These are phyloP conservation scores for Cyclargus thomasi DNA, from an alignment of 1,140 invertebrate species.

Conservation along the genomic window DNA sequence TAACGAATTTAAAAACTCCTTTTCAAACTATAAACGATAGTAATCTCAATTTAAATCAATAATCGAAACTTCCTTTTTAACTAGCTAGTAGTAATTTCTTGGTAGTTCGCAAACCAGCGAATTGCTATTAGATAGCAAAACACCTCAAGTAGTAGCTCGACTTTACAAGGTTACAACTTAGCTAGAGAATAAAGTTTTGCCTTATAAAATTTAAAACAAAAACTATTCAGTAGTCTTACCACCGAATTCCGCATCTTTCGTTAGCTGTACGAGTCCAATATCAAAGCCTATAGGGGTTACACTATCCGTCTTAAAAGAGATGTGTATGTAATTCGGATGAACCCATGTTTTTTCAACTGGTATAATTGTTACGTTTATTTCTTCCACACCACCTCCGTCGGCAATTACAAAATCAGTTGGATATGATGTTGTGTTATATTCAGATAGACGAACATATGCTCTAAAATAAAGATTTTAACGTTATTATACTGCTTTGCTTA, in stretches of 20 bases:
- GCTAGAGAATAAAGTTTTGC: too few species aligned
- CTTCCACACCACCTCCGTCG: constrained; percentile 18
- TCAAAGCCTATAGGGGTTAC: background rate
- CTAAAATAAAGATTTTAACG: constrained; percentile 19
- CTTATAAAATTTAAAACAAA: too few species aligned
- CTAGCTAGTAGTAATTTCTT: too few species aligned
- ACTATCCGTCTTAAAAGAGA: background rate
- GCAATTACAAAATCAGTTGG: constrained; percentile 22
- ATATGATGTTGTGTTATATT: constrained; percentile 33
- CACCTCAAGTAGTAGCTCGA: too few species aligned
- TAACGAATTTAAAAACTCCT: too few species aligned
- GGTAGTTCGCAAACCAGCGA: too few species aligned
- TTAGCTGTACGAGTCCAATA: constrained; percentile 19
- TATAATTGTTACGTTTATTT: constrained; percentile 18
- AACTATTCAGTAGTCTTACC: background rate
- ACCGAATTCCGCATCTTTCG: constrained; percentile 5
- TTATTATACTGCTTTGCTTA: too few species aligned
- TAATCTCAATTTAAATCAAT: too few species aligned
- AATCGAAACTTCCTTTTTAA: too few species aligned
- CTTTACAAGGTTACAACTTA: too few species aligned
- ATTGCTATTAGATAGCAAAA: too few species aligned
- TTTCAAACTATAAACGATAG: too few species aligned
- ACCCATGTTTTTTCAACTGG: constrained; percentile 13
- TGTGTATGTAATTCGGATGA: constrained; percentile 17
- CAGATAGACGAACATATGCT: constrained; percentile 30